Evolutionary conservation across 2,113 vertebrate genomes (phyloP).

Genomic region (Pangasianodon hypophthalmus): DNA sequence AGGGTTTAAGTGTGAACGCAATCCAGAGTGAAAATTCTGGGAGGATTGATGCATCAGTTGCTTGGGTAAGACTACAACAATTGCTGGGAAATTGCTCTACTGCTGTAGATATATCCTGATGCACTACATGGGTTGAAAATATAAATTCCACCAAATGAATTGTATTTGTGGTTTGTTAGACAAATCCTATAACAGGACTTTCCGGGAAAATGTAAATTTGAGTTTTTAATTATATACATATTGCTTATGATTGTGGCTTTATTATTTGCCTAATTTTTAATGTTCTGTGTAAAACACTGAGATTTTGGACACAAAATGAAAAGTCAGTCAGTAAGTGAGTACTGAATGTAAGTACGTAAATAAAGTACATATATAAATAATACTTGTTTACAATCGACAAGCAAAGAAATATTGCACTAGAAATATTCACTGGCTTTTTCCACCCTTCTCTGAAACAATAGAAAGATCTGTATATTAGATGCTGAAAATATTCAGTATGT

Average conservation of each 20-base stretch:
- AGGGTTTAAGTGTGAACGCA: background rate
- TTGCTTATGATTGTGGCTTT: background rate
- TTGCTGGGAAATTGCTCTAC: background rate
- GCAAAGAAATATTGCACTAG: too few species aligned
- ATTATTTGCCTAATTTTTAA: background rate
- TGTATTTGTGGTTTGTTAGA: background rate
- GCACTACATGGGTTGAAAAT: background rate
- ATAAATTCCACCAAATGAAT: background rate
- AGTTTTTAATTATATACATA: background rate
- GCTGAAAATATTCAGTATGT: background rate
- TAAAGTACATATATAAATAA: background rate
- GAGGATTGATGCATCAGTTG: background rate
- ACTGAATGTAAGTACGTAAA: too few species aligned
- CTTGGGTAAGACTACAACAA: background rate
- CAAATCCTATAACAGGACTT: background rate
- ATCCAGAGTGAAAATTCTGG: background rate
- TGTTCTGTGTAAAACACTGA: background rate
- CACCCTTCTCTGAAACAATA: background rate
- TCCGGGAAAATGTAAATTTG: background rate
- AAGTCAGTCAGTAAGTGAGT: background rate
- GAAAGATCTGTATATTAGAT: constrained; percentile 7
- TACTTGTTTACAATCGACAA: background rate
- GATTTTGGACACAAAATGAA: background rate
- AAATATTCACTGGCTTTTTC: background rate
- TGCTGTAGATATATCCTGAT: background rate